Conservation (phyloP, 2,113 vertebrate species). For the Cyprinodon brontotheroides region DNA sequence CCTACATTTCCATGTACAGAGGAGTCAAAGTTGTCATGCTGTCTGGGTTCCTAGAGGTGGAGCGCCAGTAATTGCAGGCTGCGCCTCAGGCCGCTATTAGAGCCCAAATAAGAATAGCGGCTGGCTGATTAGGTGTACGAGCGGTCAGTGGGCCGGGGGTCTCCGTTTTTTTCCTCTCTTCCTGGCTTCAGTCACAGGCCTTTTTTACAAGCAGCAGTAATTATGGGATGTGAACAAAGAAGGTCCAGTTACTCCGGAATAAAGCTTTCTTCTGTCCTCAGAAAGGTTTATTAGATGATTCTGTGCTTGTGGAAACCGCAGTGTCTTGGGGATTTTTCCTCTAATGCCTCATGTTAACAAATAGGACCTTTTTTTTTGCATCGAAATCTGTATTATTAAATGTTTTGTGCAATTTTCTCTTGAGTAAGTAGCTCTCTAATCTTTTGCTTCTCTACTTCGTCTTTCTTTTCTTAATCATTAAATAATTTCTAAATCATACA, state of each 20-base stretch:
- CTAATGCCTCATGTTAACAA: neutral
- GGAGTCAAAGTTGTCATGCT: slow-evolving; percentile 23
- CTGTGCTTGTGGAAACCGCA: slow-evolving; percentile 11
- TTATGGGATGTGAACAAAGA: slow-evolving; percentile 63
- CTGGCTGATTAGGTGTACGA: slow-evolving; percentile 63
- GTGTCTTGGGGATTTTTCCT: neutral
- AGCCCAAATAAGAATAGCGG: slow-evolving; percentile 55
- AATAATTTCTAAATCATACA: neutral
- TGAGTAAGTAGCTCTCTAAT: neutral
- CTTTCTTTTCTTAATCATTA: too few relatives aligned
- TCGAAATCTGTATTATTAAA: neutral
- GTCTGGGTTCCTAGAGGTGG: slow-evolving; percentile 38
- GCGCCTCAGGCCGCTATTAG: slow-evolving; percentile 52
- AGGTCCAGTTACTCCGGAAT: slow-evolving; percentile 54
- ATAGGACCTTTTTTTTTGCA: neutral
- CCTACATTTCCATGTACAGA: slow-evolving; percentile 19
- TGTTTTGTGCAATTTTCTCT: neutral
- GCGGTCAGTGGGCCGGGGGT: slow-evolving; percentile 52
- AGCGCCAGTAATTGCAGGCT: slow-evolving; percentile 50
- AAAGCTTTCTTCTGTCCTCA: slow-evolving; percentile 38
- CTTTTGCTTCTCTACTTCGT: neutral
- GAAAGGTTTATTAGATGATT: slow-evolving; percentile 11
- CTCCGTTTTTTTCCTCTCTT: slow-evolving; percentile 40
- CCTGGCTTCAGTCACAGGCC: slow-evolving; percentile 48
- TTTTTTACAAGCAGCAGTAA: slow-evolving; percentile 49